Evolutionary conservation across 2,113 vertebrate species (phyloP).

Genomic region (Bettongia penicillata): DNA sequence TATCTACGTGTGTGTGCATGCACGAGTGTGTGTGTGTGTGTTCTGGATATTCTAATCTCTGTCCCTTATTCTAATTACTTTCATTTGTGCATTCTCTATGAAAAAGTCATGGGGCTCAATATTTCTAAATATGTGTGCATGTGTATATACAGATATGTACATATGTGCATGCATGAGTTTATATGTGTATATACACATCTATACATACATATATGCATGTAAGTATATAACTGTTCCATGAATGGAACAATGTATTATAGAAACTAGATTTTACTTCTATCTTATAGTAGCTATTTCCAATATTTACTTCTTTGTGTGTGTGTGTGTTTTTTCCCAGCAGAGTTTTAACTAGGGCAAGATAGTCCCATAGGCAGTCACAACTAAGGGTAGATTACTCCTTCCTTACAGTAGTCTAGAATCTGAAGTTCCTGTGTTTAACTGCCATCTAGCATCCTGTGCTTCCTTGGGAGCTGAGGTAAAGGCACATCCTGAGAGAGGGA

Average conservation of each 20-base stretch:
- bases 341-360: background rate
- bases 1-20: background rate
- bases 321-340: background rate
- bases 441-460: background rate
- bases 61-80: background rate
- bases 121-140: background rate
- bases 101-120: background rate
- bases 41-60: background rate
- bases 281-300: too few relatives aligned
- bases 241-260: too few relatives aligned
- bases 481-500: background rate
- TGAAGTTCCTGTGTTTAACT: background rate
- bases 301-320: background rate
- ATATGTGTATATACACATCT: too few relatives aligned
- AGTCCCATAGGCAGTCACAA: background rate
- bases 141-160: too few relatives aligned
- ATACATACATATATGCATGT: too few relatives aligned
- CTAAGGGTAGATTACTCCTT: background rate
- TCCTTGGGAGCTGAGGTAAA: background rate
- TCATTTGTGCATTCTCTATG: background rate
- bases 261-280: too few relatives aligned
- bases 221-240: too few relatives aligned
- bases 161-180: background rate
- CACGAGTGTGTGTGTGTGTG: background rate
- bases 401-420: background rate